phyloP scores from a whole-genome alignment of 2,888 invertebrate genomes.

The Platycheirus rosarum region DNA sequence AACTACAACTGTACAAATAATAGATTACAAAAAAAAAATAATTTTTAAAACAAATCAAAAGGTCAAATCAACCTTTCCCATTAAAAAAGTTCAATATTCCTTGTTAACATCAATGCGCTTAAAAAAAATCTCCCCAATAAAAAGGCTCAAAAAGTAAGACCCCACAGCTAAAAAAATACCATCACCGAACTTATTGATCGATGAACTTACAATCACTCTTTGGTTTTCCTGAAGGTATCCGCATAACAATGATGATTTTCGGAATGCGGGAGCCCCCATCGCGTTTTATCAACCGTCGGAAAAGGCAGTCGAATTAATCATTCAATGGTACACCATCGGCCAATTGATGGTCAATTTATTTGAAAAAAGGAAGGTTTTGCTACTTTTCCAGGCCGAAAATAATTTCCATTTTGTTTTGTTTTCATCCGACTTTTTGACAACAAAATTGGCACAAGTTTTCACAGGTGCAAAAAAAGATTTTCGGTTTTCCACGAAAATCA shows the following conservation, averaged over 20 bases:
- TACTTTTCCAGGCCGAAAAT: slow-evolving; percentile 7
- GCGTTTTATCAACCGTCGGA: background rate
- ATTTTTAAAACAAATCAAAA: no score
- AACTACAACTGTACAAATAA: no score
- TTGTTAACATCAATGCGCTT: background rate
- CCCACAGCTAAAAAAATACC: slow-evolving; percentile 15
- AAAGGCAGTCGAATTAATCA: slow-evolving; percentile 57
- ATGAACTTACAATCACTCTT: slow-evolving; percentile 58
- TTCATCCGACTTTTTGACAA: slow-evolving; percentile 21
- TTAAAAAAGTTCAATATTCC: background rate
- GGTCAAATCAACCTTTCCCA: no score
- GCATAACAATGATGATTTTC: slow-evolving; percentile 15
- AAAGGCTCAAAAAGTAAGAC: background rate
- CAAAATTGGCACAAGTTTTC: slow-evolving; percentile 8
- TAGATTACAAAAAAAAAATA: no score
- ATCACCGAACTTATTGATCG: slow-evolving; percentile 47
- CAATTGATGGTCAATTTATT: slow-evolving; percentile 50
- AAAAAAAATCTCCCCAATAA: slow-evolving; percentile 1
- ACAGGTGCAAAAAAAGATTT: slow-evolving; percentile 25
- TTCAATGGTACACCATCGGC: slow-evolving; percentile 49
- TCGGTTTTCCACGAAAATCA: slow-evolving; percentile 28
- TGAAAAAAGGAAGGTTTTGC: slow-evolving; percentile 25
- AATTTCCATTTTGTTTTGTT: slow-evolving; percentile 16
- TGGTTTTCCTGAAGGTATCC: slow-evolving; percentile 39
- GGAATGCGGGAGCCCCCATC: background rate